A percentile compares a stretch with the other conserved stretches of the same genome.
phyloP scores from a whole-genome alignment of 2,888 invertebrate genomes.

The Girardia tigrina region DNA sequence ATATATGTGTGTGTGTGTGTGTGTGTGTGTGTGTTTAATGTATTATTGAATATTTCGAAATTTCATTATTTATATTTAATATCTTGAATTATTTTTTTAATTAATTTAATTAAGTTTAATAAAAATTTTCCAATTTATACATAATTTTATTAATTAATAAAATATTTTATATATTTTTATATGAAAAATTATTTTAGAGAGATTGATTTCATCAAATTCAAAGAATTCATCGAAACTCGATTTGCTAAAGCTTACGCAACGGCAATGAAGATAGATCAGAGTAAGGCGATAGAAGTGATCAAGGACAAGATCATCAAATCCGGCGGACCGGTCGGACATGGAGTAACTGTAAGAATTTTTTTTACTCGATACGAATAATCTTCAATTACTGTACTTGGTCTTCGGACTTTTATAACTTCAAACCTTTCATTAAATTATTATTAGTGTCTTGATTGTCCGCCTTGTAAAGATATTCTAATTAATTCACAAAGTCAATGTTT shows the following conservation, averaged over 20 bases:
- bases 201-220: background rate
- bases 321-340: background rate
- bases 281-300: background rate
- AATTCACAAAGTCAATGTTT: too few relatives aligned
- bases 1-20: too few relatives aligned
- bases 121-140: background rate
- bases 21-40: too few relatives aligned
- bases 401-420: too few relatives aligned
- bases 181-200: background rate
- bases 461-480: too few relatives aligned
- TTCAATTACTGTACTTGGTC: too few relatives aligned
- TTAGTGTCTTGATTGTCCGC: too few relatives aligned
- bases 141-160: background rate
- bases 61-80: too few relatives aligned
- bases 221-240: background rate
- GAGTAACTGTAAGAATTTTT: background rate
- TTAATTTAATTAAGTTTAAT: background rate
- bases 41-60: too few relatives aligned
- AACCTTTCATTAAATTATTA: too few relatives aligned
- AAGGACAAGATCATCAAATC: background rate
- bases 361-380: background rate
- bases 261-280: background rate
- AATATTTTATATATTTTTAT: background rate
- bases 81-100: too few relatives aligned
- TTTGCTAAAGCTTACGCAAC: background rate